A percentile compares a stretch with the other conserved stretches of the same genome.
phyloP scores from a whole-genome alignment of 2,113 vertebrate species.

The Spea multiplicata region DNA sequence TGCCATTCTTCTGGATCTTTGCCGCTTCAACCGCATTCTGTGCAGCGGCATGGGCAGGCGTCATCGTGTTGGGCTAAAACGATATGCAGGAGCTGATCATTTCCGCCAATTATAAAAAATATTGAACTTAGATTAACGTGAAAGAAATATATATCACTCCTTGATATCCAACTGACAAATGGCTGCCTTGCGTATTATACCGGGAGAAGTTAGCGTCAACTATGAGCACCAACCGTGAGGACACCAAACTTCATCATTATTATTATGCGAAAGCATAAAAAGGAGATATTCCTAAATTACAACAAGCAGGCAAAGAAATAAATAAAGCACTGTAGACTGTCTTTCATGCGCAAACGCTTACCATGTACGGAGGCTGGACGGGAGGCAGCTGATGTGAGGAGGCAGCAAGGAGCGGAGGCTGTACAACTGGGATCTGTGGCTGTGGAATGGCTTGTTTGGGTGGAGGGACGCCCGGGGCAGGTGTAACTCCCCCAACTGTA shows the following conservation, averaged over 20 bases:
- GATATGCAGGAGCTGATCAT: neutral
- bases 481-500: conserved; percentile 65
- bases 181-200: too few species aligned
- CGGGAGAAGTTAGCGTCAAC: too few species aligned
- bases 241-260: too few species aligned
- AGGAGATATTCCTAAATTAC: neutral
- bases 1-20: conserved; percentile 67
- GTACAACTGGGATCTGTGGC: conserved; percentile 54
- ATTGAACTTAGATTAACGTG: too few species aligned
- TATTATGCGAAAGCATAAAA: too few species aligned
- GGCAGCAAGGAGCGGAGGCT: conserved; percentile 59
- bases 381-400: conserved; percentile 57
- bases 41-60: conserved; percentile 76
- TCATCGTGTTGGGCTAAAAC: conserved; percentile 44
- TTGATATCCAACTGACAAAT: too few species aligned
- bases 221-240: too few species aligned
- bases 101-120: too few species aligned
- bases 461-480: conserved; percentile 60
- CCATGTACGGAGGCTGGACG: conserved; percentile 62
- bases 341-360: conserved; percentile 18
- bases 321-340: too few species aligned
- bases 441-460: conserved; percentile 71
- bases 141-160: too few species aligned
- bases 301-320: neutral
- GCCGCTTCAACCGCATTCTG: conserved; percentile 79